phyloP scores from a whole-genome alignment of 1,140 invertebrate species.

The Forficula auricularia region DNA sequence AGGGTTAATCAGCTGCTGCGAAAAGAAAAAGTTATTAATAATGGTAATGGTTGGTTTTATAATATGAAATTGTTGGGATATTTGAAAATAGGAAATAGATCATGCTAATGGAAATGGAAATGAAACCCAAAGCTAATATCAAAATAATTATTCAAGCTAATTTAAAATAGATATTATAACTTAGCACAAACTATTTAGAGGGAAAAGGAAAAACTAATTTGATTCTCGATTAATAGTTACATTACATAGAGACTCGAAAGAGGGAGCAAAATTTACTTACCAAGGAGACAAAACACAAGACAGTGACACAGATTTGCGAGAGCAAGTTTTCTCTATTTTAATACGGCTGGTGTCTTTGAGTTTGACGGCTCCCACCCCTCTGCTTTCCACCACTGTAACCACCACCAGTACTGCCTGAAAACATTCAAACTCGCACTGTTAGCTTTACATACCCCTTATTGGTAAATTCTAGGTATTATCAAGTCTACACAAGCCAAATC shows the following conservation, averaged over 20 bases:
- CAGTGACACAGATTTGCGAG: conserved; percentile 7
- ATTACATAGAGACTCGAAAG: not conserved
- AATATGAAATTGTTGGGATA: too few species aligned
- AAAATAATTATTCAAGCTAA: too few species aligned
- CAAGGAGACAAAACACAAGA: conserved; percentile 14
- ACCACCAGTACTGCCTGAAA: conserved; percentile 20
- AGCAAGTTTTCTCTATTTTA: conserved; percentile 26
- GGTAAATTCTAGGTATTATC: too few species aligned
- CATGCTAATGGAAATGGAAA: too few species aligned
- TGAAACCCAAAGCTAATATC: too few species aligned
- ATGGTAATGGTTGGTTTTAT: too few species aligned
- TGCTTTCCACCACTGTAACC: conserved; percentile 44
- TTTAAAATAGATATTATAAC: not conserved
- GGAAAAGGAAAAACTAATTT: conserved; percentile 3
- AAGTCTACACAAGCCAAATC: too few species aligned
- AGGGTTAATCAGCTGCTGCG: conserved; percentile 7
- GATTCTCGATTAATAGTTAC: too few species aligned
- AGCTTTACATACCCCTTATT: conserved; percentile 4
- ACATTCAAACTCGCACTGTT: conserved; percentile 19
- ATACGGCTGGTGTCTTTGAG: conserved; percentile 62
- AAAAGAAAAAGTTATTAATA: conserved; percentile 2
- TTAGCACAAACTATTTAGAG: conserved; percentile 7
- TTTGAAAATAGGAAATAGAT: too few species aligned
- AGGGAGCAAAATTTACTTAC: conserved; percentile 10
- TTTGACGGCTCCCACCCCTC: conserved; percentile 44